phyloP scores from a whole-genome alignment of 2,113 vertebrate species.

The Noctilio leporinus region DNA sequence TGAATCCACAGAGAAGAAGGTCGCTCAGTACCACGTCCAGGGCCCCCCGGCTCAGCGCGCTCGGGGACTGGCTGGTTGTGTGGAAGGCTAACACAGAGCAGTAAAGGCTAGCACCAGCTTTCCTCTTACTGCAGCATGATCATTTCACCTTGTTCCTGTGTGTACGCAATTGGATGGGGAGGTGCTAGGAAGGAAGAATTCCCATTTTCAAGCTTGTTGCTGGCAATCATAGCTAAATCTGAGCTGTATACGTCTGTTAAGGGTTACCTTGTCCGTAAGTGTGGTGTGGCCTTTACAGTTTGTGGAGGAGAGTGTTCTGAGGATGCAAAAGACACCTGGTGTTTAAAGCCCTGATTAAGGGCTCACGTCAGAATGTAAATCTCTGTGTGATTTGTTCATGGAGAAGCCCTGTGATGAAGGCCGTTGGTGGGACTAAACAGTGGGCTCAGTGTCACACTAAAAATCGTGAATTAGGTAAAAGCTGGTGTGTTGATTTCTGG shows the following conservation, averaged over 20 bases:
- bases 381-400: background rate
- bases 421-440: background rate
- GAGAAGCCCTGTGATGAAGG: background rate
- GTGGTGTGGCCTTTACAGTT: background rate
- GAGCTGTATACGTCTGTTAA: background rate
- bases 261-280: background rate
- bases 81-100: background rate
- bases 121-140: background rate
- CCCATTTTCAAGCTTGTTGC: background rate
- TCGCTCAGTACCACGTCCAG: background rate
- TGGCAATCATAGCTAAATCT: background rate
- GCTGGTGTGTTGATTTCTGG: background rate
- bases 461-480: background rate
- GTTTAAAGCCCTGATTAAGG: background rate
- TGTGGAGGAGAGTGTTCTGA: background rate
- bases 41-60: background rate
- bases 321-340: background rate
- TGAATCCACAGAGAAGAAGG: background rate
- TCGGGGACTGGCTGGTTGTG: background rate
- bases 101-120: background rate
- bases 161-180: background rate
- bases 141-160: background rate
- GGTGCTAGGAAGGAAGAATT: background rate
- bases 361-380: background rate
- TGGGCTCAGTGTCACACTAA: background rate